Evolutionary conservation across 2,888 invertebrate species (phyloP), one percentile per base, ranked within the genome.

Genomic region (Hylaea fasciaria): DNA sequence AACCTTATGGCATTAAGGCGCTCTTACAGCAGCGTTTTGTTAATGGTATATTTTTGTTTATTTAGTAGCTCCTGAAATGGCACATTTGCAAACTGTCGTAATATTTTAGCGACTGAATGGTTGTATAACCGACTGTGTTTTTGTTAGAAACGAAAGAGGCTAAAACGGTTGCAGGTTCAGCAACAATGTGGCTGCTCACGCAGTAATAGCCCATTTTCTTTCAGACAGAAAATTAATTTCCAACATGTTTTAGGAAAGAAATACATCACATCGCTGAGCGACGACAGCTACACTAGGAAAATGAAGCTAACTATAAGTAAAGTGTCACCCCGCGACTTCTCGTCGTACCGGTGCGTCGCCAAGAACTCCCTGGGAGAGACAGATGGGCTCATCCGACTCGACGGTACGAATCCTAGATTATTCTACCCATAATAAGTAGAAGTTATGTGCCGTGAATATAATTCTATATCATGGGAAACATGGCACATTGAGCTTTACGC

Each of bases 351-450:
- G 85, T 97, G 97, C 84, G 96, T 97, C 66, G 97, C 97, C 53
- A 98, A 97, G 91, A 98, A 98, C 88, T 97, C 97, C 43, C 93
- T 97, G 39, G 97, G 97, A 58, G 97, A 97, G 86, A 97, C 97
- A 41, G 97, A 97, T 86, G 97, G 97, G 48, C 94, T 96, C 75
- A 97, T 97, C 82, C 96, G 96, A 87, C 93, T 97, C 68, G 97
- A 97, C 88, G 97, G 97, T 97, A 92, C 93, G 93, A 83, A 57
- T 58, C 61, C 58, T 64, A 69, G 55, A 76, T 72, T 71, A 70
- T 72, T 71, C 66, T 68, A 71, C 64, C 57, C 58, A 69, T 65
- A 69, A 61, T 68, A 69, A 71, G 59, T 65, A 60, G 64, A 65
- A 67, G 59, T 39, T 54, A 64, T 62, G 61, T 64, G 54, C 60